These are phyloP conservation scores for Bruchidius siliquastri DNA, from an alignment of 2,888 invertebrate species.

Conservation along the genomic window DNA sequence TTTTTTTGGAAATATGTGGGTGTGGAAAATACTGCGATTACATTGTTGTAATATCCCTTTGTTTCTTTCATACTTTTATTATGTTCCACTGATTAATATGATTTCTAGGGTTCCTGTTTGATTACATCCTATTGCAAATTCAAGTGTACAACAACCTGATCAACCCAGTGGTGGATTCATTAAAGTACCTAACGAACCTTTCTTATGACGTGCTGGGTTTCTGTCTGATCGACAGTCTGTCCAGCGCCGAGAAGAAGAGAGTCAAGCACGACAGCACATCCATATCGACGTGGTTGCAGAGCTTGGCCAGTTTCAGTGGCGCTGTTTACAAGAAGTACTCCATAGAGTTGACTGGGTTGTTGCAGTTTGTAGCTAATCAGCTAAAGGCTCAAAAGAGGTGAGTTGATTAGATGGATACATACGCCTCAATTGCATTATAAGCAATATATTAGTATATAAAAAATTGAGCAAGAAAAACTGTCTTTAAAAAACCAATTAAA, in stretches of 20 bases:
- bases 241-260: constrained; percentile 68
- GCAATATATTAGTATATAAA: no score
- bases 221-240: constrained; percentile 89
- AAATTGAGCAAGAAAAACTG: no score
- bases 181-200: constrained; percentile 91
- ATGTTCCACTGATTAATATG: no score
- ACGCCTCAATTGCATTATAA: neutral
- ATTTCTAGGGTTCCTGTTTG: constrained; percentile 71
- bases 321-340: constrained; percentile 96
- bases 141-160: constrained; percentile 47
- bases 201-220: constrained; percentile 96
- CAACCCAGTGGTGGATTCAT: constrained; percentile 91
- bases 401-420: neutral
- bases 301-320: constrained; percentile 92
- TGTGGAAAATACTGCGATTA: no score
- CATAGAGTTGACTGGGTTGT: constrained; percentile 88
- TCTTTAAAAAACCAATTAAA: no score
- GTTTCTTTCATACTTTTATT: no score
- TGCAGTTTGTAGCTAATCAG: constrained; percentile 97
- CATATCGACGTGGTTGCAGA: constrained; percentile 90
- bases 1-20: no score
- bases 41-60: no score
- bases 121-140: constrained; percentile 64
- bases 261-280: constrained; percentile 87
- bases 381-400: constrained; percentile 93